A percentile compares a stretch with the other conserved stretches of the same genome.
These are phyloP conservation scores for Rafetus swinhoei DNA, from an alignment of 2,113 vertebrate species.

Conservation along the genomic window DNA sequence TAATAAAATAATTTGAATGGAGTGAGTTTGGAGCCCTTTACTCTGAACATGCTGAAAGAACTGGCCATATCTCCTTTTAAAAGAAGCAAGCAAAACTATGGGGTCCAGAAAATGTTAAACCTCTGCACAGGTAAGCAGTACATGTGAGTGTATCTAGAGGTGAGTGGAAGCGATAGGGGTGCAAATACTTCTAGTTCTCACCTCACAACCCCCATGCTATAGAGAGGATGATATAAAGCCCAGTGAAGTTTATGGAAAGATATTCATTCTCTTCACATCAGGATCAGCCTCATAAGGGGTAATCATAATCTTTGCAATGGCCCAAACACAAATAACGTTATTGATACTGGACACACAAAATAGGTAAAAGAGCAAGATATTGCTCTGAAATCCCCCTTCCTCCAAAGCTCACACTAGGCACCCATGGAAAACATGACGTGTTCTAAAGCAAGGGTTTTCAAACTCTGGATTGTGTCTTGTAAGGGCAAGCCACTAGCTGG, in stretches of 20 bases:
- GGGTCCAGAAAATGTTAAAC: background rate
- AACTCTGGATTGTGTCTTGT: too few relatives aligned
- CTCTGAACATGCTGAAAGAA: background rate
- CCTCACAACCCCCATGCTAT: background rate
- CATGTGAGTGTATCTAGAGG: background rate
- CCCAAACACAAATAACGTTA: background rate
- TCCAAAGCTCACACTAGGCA: background rate
- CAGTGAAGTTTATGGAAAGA: background rate
- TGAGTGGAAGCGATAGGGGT: background rate
- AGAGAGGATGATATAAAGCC: background rate
- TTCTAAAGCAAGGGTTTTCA: background rate
- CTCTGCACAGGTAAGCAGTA: rapidly evolving
- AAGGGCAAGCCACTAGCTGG: too few relatives aligned
- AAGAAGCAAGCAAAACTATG: background rate
- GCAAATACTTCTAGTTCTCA: background rate
- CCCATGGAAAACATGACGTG: background rate
- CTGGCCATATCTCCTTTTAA: background rate
- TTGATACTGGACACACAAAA: background rate
- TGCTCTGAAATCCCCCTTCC: background rate
- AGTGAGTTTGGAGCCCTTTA: background rate
- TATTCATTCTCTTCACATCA: background rate
- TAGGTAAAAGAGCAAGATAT: background rate
- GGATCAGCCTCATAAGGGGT: background rate
- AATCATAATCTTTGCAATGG: background rate
- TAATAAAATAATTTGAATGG: background rate